Evolutionary conservation across 2,113 vertebrate genomes (phyloP), one percentile per base, ranked within the genome.

Genomic region (Halichoeres trimaculatus): DNA sequence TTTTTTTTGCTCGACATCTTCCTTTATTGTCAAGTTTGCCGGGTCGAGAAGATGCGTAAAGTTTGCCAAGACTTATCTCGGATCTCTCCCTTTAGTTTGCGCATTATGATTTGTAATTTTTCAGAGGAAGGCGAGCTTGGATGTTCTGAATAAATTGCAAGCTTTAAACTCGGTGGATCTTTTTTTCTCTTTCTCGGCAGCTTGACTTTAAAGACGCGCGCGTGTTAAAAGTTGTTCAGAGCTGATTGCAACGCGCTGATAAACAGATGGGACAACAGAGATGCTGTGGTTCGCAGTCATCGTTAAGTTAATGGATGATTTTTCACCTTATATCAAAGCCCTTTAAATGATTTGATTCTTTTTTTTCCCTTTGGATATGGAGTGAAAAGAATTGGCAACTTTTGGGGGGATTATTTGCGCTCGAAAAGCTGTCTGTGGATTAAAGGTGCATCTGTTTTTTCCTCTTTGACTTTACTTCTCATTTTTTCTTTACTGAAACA

Each of bases 1-100:
- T n/a, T n/a, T n/a, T n/a, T n/a, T n/a, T 65, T 20, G 24, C 45
- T 19, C 6, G 14, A 76, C 14, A 67, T 50, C 35, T 43, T 66
- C 69, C 30, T 70, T 48, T 23, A n/a, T 70, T 48, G 51, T 53
- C 51, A 78, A 88, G 66, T 90, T 83, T 17, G 9, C 36, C 45
- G 26, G 41, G 61, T 73, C 5, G 47, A 74, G 72, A 79, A 74
- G 87, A 90, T 85, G 89, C 83, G 71, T 76, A 86, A 93, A 93
- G 87, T 92, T 91, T 74, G 76, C 73, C 16, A 76, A 72, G 81
- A 82, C 73, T 78, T 78, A 38, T 23, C 55, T 54, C 53, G 84
- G 80, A 88, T 76, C 26, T 69, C 45, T 62, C 48, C 43, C 12
- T 50, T 41, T 43, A 20, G 59, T 50, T 69, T 47, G 69, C 67